Evolutionary conservation across 2,888 invertebrate genomes (phyloP), one percentile per base, ranked within the genome.

Genomic region (Melanotus villosus): DNA sequence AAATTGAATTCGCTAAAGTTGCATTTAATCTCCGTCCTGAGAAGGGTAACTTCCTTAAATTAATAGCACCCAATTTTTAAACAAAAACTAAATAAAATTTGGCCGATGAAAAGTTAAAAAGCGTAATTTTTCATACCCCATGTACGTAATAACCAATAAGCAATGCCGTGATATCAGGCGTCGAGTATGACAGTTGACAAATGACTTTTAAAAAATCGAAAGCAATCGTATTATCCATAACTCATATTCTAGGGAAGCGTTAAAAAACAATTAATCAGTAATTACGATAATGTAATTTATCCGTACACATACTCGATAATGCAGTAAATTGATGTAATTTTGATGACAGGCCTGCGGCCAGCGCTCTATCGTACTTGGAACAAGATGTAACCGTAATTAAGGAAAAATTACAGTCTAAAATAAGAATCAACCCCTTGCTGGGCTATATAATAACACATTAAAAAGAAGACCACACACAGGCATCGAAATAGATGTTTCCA

Each of bases 1-100:
- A 56, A 41, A 65, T 65, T 65, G 41, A 65, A 56, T 54, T 52
- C 38, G 12, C 32, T 19, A 36, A 19, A 18, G 56, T 38, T 32
- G 56, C 19, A 32, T 56, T 36, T 36, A 36, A 52, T 52, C 30
- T 34, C 18, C 26, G 26, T 52, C 32, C 7, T 7, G 32, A 32
- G 21, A 50, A 30, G 14, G 41, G 5, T n/a, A n/a, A n/a, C n/a
- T n/a, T n/a, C n/a, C n/a, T n/a, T n/a, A n/a, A n/a, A n/a, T n/a
- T n/a, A n/a, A n/a, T n/a, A n/a, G n/a, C n/a, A n/a, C n/a, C n/a
- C n/a, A n/a, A n/a, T n/a, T n/a, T 34, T 34, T 34, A 5, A 34
- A 12, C 9, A 16, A 14, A 14, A 12, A 41, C 41, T 16, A 14
- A 14, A 16, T 18, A 18, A 47, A 23, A 19, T 47, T n/a, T 18